These are phyloP conservation scores for Tipula lateralis DNA, from an alignment of 2,888 invertebrate genomes.

Conservation along the genomic window DNA sequence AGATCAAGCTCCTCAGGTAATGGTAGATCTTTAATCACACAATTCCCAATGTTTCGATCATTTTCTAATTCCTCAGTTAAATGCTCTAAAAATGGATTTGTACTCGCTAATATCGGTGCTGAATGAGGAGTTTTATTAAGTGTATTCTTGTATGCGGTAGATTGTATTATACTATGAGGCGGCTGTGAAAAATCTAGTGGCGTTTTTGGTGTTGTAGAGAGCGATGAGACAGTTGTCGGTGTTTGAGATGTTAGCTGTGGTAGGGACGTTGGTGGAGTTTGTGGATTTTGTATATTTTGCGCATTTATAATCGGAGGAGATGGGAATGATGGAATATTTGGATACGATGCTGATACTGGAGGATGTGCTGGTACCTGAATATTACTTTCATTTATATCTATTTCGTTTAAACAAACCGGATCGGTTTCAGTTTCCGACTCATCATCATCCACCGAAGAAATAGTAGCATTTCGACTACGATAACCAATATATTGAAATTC, in stretches of 20 bases:
- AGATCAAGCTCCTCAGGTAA: constrained; percentile 34
- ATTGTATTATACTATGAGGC: neutral
- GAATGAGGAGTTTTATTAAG: neutral
- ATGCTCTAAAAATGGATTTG: constrained; percentile 30
- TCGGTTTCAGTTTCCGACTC: constrained; percentile 46
- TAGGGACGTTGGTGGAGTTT: neutral
- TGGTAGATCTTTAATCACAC: constrained; percentile 9
- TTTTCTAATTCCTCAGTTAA: constrained; percentile 34
- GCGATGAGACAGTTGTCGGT: neutral
- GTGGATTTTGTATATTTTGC: neutral
- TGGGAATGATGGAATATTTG: neutral
- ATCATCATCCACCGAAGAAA: constrained; percentile 54
- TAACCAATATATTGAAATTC: constrained; percentile 52
- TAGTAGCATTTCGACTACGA: constrained; percentile 53
- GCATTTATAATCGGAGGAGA: neutral
- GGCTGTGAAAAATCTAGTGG: neutral
- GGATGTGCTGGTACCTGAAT: neutral
- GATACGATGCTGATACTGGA: neutral
- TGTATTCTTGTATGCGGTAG: neutral
- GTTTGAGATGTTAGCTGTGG: neutral
- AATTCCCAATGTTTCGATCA: constrained; percentile 35
- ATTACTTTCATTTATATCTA: neutral
- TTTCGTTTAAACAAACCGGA: constrained; percentile 36
- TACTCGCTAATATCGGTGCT: constrained; percentile 28
- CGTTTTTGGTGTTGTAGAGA: neutral